Evolutionary conservation across 1,140 invertebrate genomes (phyloP), one percentile per base, ranked within the genome.

Genomic region (Prorops nasuta): DNA sequence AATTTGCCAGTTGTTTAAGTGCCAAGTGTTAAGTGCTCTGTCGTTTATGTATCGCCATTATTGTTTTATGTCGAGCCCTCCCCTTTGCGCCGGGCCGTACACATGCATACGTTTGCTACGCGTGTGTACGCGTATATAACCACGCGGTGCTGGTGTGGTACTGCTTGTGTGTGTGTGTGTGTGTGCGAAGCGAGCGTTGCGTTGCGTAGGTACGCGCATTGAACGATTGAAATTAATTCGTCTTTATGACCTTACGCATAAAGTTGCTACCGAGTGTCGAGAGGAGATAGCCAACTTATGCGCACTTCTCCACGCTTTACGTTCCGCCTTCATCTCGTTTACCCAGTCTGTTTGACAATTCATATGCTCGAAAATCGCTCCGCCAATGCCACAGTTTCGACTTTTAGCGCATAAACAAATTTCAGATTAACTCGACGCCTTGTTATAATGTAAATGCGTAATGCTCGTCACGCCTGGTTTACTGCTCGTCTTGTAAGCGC

Each of bases 1-100:
- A 76, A 78, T 78, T 78, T 78, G 72, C 74, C 72, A 77, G 76
- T 76, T 78, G 71, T 75, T 78, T 78, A 77, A 78, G 74, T 75
- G 65, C 74, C 74, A 76, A 76, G 75, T 76, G 75, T 77, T 77
- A 76, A 77, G 74, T 77, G 74, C 73, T 71, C 63, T 61, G 69
- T 68, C 72, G 75, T 76, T 77, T 76, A 76, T 76, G 75, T 67
- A 72, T 68, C 60, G 69, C 72, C 72, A 73, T 77, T 77, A 77
- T 76, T 77, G 75, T 77, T 77, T 77, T 77, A 77, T 74, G 74
- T 69, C 73, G 70, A 66, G 58, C 35, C 62, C 67, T 62, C 64
- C 64, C 69, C 54, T 64, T 61, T 10, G 24, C 10, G 24, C 10
- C 24, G 24, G 4, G 24, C 24, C 10, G 10, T 28, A 28, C 24